A percentile compares a stretch with the other conserved stretches of the same genome.
Evolutionary conservation across 2,113 vertebrate genomes (phyloP).

Genomic region (Cichladusa arquata): DNA sequence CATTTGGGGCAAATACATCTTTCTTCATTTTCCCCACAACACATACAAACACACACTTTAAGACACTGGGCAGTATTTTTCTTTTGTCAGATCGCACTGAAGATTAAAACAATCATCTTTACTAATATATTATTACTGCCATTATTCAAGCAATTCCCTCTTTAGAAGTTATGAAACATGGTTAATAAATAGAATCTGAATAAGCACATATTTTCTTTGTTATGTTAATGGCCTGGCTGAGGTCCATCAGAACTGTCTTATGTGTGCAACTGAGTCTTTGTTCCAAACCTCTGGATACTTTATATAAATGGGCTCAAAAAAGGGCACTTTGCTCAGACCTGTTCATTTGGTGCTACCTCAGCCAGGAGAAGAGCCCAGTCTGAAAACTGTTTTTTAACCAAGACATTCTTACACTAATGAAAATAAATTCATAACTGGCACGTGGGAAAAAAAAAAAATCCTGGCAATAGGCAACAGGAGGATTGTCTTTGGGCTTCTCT

Average conservation of each 20-base stretch:
- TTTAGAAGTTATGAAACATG: conserved; percentile 31
- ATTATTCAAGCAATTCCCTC: conserved; percentile 4
- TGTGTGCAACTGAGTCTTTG: neutral
- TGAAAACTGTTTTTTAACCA: neutral
- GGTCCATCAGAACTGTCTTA: neutral
- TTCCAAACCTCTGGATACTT: neutral
- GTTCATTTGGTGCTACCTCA: neutral
- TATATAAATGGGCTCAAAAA: neutral
- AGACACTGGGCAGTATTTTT: neutral
- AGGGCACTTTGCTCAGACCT: neutral
- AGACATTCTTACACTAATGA: neutral
- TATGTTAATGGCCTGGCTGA: conserved; percentile 39
- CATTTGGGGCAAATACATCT: neutral
- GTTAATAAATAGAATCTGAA: neutral
- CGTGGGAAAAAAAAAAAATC: neutral
- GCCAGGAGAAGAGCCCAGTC: neutral
- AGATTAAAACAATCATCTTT: neutral
- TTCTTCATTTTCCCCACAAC: neutral
- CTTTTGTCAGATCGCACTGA: neutral
- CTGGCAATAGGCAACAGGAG: neutral
- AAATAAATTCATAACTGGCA: neutral
- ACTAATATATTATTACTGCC: neutral
- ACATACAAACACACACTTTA: neutral
- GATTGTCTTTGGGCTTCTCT: neutral
- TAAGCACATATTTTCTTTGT: conserved; percentile 48